Evolutionary conservation across 2,797 vertebrate species (phyloP).

Genomic region (Trematomus bernacchii): DNA sequence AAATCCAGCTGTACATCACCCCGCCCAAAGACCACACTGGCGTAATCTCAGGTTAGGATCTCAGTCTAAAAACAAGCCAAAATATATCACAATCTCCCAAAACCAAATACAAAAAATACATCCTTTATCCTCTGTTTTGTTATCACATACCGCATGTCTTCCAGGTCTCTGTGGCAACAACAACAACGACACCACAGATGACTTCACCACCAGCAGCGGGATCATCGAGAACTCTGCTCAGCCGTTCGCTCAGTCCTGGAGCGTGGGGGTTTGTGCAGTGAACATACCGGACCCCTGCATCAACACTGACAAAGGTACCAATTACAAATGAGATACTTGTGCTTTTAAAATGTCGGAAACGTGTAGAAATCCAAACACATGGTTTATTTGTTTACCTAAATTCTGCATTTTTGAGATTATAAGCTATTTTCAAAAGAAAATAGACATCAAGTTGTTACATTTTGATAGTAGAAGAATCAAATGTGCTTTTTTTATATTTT

Average conservation of each 20-base stretch:
- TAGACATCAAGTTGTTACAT: neutral
- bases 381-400: too few species aligned
- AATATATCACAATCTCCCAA: neutral
- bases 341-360: neutral
- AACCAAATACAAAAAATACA: neutral
- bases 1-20: conserved; percentile 80
- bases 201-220: conserved; percentile 85
- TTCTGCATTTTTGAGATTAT: too few species aligned
- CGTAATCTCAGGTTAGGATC: conserved; percentile 69
- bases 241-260: conserved; percentile 85
- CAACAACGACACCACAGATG: conserved; percentile 85
- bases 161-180: conserved; percentile 89
- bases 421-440: neutral
- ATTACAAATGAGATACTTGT: neutral
- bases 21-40: conserved; percentile 39
- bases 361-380: too few species aligned
- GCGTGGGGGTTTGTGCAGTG: conserved; percentile 44
- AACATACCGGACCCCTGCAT: conserved; percentile 66
- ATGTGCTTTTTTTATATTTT: neutral
- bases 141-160: neutral
- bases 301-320: conserved; percentile 82
- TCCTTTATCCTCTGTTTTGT: neutral
- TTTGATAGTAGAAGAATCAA: neutral
- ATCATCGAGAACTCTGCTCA: conserved; percentile 84
- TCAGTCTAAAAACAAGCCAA: neutral